Conservation (phyloP, 1,140 invertebrate genomes). For the Brachionus rubens region DNA sequence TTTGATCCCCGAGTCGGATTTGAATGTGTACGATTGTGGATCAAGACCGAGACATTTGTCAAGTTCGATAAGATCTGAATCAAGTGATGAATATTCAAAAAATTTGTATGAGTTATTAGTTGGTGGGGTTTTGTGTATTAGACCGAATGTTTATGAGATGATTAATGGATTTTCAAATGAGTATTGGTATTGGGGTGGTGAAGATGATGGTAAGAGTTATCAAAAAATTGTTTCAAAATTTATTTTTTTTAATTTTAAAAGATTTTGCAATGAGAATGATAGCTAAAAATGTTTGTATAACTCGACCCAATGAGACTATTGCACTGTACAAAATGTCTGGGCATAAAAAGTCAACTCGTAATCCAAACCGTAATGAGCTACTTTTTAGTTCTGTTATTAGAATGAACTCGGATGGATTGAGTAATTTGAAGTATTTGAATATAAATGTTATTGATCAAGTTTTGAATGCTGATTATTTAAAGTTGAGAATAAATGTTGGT, state of each 20-base stretch:
- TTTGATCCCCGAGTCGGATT: constrained; percentile 76
- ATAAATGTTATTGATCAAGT: not conserved
- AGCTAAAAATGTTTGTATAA: constrained; percentile 8
- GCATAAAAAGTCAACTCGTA: constrained; percentile 1
- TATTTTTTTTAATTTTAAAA: not conserved
- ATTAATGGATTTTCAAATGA: constrained; percentile 88
- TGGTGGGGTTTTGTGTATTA: constrained; percentile 67
- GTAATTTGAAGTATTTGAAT: constrained; percentile 11
- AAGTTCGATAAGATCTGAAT: not conserved
- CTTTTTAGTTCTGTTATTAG: not conserved
- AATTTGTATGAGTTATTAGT: constrained; percentile 82
- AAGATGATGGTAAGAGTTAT: constrained; percentile 52
- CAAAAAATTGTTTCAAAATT: not conserved
- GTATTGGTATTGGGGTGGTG: constrained; percentile 75
- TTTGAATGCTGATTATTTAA: not conserved
- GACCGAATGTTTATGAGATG: constrained; percentile 66
- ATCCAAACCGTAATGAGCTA: not conserved
- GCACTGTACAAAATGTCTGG: constrained; percentile 15
- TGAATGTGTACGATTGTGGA: constrained; percentile 85
- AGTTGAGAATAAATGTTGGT: constrained; percentile 11
- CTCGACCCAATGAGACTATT: not conserved
- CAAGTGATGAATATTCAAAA: constrained; percentile 40
- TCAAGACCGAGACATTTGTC: constrained; percentile 73
- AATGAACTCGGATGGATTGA: not conserved
- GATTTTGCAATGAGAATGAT: constrained; percentile 27